These are phyloP conservation scores for Smutsia gigantea DNA, from an alignment of 2,797 vertebrate genomes.

Conservation along the genomic window DNA sequence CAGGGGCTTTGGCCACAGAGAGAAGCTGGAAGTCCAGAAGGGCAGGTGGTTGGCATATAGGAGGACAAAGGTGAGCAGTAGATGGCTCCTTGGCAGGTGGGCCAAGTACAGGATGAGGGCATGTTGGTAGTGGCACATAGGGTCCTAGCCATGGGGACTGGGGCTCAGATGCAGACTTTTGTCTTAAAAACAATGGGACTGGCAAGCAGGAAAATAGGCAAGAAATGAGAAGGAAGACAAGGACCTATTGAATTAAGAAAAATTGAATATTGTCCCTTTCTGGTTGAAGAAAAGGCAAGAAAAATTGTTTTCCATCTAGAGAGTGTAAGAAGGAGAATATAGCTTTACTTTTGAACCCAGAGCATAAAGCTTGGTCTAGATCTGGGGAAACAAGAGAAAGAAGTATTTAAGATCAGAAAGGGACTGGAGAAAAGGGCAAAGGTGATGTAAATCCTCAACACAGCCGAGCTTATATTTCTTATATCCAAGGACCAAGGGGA, in stretches of 20 bases:
- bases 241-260: neutral
- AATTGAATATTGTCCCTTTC: neutral
- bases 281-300: neutral
- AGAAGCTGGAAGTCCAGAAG: neutral
- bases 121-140: neutral
- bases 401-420: neutral
- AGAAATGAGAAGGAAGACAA: neutral
- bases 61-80: neutral
- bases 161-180: slow-evolving; percentile 32
- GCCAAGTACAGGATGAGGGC: neutral
- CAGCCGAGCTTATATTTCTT: neutral
- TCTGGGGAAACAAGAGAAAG: neutral
- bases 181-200: slow-evolving; percentile 32
- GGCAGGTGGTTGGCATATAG: slow-evolving; percentile 44
- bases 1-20: slow-evolving; percentile 26
- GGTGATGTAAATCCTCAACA: neutral
- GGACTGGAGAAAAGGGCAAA: neutral
- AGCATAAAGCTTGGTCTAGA: neutral
- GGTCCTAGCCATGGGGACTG: neutral
- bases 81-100: neutral
- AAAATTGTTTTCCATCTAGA: neutral
- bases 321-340: neutral
- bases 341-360: neutral
- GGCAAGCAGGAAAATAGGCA: neutral
- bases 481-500: neutral